Conservation (phyloP, 2,113 vertebrate genomes). For the Grus americana region DNA sequence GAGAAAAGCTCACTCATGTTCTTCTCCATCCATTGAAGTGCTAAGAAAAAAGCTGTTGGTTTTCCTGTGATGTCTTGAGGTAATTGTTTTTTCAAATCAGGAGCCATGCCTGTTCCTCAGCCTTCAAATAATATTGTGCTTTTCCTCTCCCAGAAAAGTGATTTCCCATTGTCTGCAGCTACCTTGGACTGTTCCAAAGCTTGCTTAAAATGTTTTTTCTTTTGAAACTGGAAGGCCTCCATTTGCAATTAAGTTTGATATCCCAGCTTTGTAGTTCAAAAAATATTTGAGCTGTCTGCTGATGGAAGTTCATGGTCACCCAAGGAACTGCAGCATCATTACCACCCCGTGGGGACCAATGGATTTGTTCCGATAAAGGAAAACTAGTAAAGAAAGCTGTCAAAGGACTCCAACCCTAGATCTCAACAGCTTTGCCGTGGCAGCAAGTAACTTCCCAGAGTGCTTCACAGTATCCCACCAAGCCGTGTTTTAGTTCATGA, state of each 20-base stretch:
- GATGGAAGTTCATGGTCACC: neutral
- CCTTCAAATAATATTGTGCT: neutral
- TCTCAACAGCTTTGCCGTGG: fast-evolving
- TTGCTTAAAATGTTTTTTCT: neutral
- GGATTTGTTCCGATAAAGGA: neutral
- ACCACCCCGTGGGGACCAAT: neutral
- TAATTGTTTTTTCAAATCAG: neutral
- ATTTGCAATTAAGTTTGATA: neutral
- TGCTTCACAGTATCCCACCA: neutral
- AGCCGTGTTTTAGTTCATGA: neutral
- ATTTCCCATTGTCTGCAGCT: neutral
- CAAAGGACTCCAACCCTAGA: neutral
- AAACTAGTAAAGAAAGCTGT: neutral
- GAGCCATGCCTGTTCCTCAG: neutral
- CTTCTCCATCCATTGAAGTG: neutral
- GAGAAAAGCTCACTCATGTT: neutral
- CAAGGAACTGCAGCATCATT: neutral
- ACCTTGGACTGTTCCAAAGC: neutral
- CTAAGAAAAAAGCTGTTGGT: neutral
- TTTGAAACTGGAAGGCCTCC: neutral
- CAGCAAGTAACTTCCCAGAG: neutral
- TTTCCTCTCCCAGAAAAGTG: neutral
- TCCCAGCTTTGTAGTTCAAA: neutral
- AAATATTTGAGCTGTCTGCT: neutral
- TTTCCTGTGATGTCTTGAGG: neutral